These are phyloP conservation scores for Pseudopleuronectes americanus DNA, from an alignment of 2,797 vertebrate genomes.

Conservation along the genomic window DNA sequence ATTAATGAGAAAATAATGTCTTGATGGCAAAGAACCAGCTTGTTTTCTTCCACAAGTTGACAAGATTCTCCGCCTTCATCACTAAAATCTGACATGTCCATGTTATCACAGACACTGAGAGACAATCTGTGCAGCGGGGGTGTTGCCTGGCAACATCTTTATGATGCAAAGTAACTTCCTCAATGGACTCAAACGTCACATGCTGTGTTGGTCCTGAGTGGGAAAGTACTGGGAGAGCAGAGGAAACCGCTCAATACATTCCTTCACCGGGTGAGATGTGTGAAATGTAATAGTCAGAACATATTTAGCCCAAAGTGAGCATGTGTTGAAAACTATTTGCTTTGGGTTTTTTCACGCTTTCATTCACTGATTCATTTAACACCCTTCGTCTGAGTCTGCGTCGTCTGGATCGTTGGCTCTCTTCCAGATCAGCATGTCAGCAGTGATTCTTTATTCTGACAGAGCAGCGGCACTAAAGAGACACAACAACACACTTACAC, in stretches of 20 bases:
- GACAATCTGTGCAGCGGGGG: conserved; percentile 73
- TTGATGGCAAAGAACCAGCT: conserved; percentile 31
- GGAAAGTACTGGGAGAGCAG: conserved; percentile 48
- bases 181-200: conserved; percentile 79
- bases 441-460: conserved; percentile 49
- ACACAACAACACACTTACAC: conserved; percentile 26
- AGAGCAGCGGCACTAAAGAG: conserved; percentile 39
- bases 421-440: too few species aligned
- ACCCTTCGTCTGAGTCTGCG: neutral
- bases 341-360: conserved; percentile 13
- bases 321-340: conserved; percentile 51
- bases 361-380: conserved; percentile 17
- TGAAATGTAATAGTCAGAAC: conserved; percentile 59
- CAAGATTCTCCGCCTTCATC: conserved; percentile 39
- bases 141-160: conserved; percentile 84
- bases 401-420: too few species aligned
- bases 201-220: conserved; percentile 72
- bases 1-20: conserved; percentile 62
- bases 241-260: conserved; percentile 64
- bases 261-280: conserved; percentile 66
- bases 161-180: conserved; percentile 85
- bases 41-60: conserved; percentile 53
- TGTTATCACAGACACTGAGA: conserved; percentile 74
- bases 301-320: conserved; percentile 59
- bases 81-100: conserved; percentile 70